Percentiles rank a stretch among this genome's conserved stretches.
phyloP scores from a whole-genome alignment of 1,140 invertebrate genomes.

The Camponotus pennsylvanicus region DNA sequence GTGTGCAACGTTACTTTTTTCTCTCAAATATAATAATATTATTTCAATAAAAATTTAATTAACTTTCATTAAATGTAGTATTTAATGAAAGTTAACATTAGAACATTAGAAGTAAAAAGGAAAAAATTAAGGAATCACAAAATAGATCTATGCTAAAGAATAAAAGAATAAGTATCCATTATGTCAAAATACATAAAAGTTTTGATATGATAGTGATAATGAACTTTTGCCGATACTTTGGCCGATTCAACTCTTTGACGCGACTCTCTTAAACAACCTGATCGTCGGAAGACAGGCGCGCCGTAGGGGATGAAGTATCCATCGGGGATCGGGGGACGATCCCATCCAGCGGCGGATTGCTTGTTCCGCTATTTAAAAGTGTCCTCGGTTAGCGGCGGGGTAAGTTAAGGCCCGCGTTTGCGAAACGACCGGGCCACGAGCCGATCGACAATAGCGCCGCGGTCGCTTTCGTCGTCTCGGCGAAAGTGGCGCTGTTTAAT shows the following conservation, averaged over 20 bases:
- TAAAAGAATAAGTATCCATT: not conserved
- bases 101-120: not conserved
- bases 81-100: not conserved
- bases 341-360: conserved; percentile 76
- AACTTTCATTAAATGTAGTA: too few species aligned
- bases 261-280: not conserved
- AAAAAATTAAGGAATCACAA: not conserved
- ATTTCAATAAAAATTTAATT: not conserved
- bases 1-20: not conserved
- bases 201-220: not conserved
- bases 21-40: not conserved
- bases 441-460: conserved; percentile 73
- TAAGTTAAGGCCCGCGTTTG: conserved; percentile 70
- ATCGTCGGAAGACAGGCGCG: conserved; percentile 23
- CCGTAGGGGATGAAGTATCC: conserved; percentile 74
- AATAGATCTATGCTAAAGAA: not conserved
- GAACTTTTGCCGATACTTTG: too few species aligned
- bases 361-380: conserved; percentile 81
- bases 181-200: not conserved
- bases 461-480: conserved; percentile 58
- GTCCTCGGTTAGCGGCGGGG: conserved; percentile 60
- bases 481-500: conserved; percentile 81
- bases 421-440: conserved; percentile 57
- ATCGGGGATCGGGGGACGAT: conserved; percentile 72
- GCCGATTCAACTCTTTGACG: conserved; percentile 24